Percentiles rank a stretch among this genome's conserved stretches.
Evolutionary conservation across 2,797 vertebrate genomes (phyloP).

Genomic region (Pangasius macronema): DNA sequence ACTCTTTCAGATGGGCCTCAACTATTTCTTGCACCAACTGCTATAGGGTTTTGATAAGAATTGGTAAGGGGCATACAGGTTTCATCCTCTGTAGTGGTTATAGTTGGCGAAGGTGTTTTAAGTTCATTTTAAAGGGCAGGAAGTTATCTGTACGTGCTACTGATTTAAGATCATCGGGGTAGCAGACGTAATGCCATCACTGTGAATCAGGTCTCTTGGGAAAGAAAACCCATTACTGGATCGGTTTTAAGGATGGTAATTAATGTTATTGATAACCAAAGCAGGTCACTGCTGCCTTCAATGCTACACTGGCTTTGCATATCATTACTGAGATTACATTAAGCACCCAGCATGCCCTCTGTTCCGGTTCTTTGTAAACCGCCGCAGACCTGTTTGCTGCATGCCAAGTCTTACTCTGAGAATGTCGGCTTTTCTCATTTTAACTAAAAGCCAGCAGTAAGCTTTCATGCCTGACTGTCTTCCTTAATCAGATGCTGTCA

Average conservation of each 20-base stretch:
- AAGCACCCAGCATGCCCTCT: constrained; percentile 21
- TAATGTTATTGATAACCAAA: constrained; percentile 30
- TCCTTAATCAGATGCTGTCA: constrained; percentile 31
- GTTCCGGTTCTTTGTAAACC: constrained; percentile 22
- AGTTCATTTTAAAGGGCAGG: not conserved
- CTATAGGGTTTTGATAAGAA: not conserved
- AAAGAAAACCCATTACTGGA: not conserved
- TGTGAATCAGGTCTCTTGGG: not conserved
- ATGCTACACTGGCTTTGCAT: constrained; percentile 16
- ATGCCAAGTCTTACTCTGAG: constrained; percentile 31
- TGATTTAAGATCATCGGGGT: not conserved
- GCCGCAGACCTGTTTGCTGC: constrained; percentile 24
- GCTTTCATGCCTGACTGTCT: constrained; percentile 24
- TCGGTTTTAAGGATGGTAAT: constrained; percentile 27
- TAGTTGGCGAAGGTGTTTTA: not conserved
- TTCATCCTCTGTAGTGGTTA: not conserved
- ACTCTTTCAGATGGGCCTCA: constrained; percentile 2
- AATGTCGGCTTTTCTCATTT: constrained; percentile 30
- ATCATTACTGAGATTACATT: constrained; percentile 35
- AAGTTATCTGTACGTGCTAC: not conserved
- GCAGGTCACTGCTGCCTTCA: constrained; percentile 36
- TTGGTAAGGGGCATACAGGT: not conserved
- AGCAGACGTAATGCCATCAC: not conserved
- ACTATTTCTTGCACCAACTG: not conserved
- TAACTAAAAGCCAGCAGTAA: constrained; percentile 22